Percentiles rank a stretch among this genome's conserved stretches.
These are phyloP conservation scores for Petroica traversi DNA, from an alignment of 2,113 vertebrate species.

Conservation along the genomic window DNA sequence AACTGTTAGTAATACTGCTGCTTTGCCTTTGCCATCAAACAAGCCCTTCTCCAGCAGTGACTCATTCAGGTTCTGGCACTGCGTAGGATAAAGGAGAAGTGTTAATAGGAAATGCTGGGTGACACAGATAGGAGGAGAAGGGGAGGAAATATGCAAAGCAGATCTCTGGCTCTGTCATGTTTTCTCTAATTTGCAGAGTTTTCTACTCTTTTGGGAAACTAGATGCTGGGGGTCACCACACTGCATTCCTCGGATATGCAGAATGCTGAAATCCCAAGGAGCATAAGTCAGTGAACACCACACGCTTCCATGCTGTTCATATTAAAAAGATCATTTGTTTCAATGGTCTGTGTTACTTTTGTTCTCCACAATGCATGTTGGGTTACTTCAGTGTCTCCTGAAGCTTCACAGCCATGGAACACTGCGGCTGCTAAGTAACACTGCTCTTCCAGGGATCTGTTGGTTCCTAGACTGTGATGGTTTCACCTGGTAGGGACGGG, in stretches of 20 bases:
- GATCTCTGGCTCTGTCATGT: background rate
- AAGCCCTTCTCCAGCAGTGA: conserved; percentile 31
- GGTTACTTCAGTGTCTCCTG: background rate
- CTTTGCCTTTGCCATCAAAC: conserved; percentile 28
- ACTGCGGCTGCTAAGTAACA: background rate
- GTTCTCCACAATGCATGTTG: background rate
- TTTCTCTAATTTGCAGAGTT: background rate
- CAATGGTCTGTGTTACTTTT: background rate
- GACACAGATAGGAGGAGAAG: background rate
- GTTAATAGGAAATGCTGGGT: background rate
- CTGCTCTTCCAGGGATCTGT: background rate
- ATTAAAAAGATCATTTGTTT: background rate
- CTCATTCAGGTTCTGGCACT: conserved; percentile 31
- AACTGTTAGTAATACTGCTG: background rate
- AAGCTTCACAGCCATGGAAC: background rate
- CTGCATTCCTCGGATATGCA: background rate
- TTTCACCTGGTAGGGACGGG: background rate
- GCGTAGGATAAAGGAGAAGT: background rate
- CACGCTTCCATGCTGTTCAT: background rate
- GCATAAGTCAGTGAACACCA: background rate
- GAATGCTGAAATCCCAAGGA: background rate
- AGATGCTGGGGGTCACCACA: background rate
- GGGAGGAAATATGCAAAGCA: conserved; percentile 19
- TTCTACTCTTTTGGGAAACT: background rate
- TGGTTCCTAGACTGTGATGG: background rate